Evolutionary conservation across 2,888 invertebrate genomes (phyloP), one percentile per base, ranked within the genome.

Genomic region (Yponomeuta sedellus): DNA sequence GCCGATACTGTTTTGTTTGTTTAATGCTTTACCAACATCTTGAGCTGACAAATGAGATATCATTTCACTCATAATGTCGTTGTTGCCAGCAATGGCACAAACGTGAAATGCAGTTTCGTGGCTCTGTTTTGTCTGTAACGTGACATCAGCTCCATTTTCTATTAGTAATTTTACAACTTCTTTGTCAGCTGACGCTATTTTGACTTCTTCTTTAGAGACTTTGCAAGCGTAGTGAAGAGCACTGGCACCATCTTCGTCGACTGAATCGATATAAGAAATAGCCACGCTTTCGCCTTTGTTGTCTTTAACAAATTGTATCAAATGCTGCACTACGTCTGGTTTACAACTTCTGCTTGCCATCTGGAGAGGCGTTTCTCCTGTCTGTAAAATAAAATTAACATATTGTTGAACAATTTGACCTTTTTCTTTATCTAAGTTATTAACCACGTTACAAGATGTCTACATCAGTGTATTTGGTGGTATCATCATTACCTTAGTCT

Each of bases 61-160:
- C 94, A 99, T 98, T 85, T 99, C 99, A 74, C 95, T 94, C 74
- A 99, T 92, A 8, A 99, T 96, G 74, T 98, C 98, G 79, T 98
- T 98, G 85, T 98, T 99, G 20, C 99, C 99, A 6, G 97, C 97
- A 22, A 97, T 92, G 1, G 99, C 98, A 75, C 98, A 97, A 79
- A 97, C 96, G 82, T 99, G 99, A 77, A 99, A 96, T 0, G 98
- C 97, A 0, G 99, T 98, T 89, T 99, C 99, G 73, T 95, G 94
- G 19, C 95, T 95, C 85, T 95, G 94, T 86, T 95, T 96, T 0
- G 98, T 97, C 76, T 95, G 95, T 67, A 96, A 86, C 65, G 95
- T 94, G 0, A 97, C 96, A 80, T 99, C 97, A 0, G 98, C 99
- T 10, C 97, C 98, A 73, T 96, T 96, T 79, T 98, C 96, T 66